Evolutionary conservation across 2,797 vertebrate species (phyloP).

Genomic region (Tapirus indicus): DNA sequence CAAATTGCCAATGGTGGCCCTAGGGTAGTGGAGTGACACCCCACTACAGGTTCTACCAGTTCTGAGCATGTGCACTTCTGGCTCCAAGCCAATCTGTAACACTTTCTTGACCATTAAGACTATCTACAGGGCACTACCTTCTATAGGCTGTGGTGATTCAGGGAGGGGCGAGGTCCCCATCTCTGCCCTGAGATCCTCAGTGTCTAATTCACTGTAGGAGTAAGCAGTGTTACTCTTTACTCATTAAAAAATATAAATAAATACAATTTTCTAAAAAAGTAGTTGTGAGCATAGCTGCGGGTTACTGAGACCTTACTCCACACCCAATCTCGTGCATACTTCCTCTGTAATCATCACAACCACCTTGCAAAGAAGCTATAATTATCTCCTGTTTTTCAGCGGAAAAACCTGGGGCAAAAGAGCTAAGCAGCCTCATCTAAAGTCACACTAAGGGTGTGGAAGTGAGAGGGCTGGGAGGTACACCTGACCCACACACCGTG

Average conservation of each 20-base stretch:
- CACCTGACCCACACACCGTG: neutral
- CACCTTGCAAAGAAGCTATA: neutral
- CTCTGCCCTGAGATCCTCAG: neutral
- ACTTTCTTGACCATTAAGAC: neutral
- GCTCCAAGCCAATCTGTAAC: neutral
- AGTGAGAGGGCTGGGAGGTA: neutral
- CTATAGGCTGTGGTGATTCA: neutral
- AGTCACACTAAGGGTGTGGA: neutral
- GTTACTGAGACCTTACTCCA: neutral
- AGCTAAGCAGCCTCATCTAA: neutral
- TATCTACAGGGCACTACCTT: neutral
- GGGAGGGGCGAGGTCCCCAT: neutral
- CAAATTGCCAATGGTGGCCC: neutral
- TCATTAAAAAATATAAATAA: neutral
- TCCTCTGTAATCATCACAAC: neutral
- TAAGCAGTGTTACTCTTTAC: neutral
- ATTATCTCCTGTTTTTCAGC: neutral
- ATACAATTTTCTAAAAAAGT: neutral
- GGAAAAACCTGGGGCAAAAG: neutral
- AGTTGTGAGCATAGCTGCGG: neutral
- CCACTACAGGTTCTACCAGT: rapidly evolving
- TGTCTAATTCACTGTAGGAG: neutral
- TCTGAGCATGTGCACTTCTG: neutral
- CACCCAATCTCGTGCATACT: neutral
- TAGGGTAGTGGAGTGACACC: neutral